Evolutionary conservation across 2,797 vertebrate genomes (phyloP).

Genomic region (Falco concolor): DNA sequence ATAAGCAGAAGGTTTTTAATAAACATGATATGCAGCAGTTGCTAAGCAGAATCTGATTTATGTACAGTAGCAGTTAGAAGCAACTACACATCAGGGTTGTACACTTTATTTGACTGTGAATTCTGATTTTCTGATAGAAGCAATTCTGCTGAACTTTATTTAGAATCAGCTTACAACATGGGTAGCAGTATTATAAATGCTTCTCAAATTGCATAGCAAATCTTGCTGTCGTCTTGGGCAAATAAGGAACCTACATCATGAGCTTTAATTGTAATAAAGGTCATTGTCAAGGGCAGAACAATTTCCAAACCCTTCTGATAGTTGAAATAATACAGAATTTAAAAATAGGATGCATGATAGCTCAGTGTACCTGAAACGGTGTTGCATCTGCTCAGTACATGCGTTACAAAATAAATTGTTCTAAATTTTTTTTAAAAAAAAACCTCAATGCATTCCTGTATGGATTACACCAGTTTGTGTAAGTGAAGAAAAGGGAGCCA

Average conservation of each 20-base stretch:
- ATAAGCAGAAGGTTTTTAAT: conserved; percentile 73
- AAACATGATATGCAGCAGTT: conserved; percentile 73
- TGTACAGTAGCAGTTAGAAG: conserved; percentile 54
- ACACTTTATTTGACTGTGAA: conserved; percentile 71
- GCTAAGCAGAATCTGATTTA: conserved; percentile 73
- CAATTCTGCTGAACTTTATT: conserved; percentile 69
- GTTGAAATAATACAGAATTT: conserved; percentile 33
- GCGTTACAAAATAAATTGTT: neutral
- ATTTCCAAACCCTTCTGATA: conserved; percentile 47
- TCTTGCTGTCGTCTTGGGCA: conserved; percentile 68
- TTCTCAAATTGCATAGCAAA: conserved; percentile 70
- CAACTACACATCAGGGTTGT: conserved; percentile 60
- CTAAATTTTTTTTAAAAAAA: neutral
- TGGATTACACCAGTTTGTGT: neutral
- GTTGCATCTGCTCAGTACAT: conserved; percentile 3
- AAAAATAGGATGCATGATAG: neutral
- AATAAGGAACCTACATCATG: conserved; percentile 55
- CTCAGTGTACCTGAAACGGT: conserved; percentile 1
- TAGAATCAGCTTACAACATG: conserved; percentile 72
- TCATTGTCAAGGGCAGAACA: conserved; percentile 64
- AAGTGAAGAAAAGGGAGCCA: neutral
- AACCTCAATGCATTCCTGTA: neutral
- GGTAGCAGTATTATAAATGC: conserved; percentile 50
- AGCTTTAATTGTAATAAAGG: conserved; percentile 67
- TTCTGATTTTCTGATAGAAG: conserved; percentile 69